Evolutionary conservation across 2,113 vertebrate species (phyloP), one percentile per base, ranked within the genome.

Genomic region (Tenrec ecaudatus): DNA sequence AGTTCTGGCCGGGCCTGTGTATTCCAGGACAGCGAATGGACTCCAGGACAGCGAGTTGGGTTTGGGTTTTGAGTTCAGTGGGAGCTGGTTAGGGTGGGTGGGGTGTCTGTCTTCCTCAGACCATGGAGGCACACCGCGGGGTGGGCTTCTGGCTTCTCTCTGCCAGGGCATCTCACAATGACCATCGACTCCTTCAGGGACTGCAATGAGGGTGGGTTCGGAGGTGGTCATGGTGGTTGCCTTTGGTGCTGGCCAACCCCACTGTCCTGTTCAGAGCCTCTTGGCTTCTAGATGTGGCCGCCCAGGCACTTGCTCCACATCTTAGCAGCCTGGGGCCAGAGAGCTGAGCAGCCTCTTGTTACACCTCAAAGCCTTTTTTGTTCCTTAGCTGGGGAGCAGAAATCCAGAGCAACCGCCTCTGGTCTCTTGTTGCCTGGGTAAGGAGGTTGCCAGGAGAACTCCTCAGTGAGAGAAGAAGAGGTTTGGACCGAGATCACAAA

Each of bases 401-500:
- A 88, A 77, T 57, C 20, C 93, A 89, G 93, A 89, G 40, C 91
- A 22, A 79, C 40, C 60, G 12, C 90, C 96, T 88, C 77, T 85
- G 81, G 90, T 94, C 93, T 66, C 94, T 71, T 76, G 89, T 91
- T 91, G 71, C 77, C 77, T 31, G 77, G 76, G 43, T 53, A 31
- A 79, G 77, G 89, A 95, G 93, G 96, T 87, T 94, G 96, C 96
- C 68, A 94, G 89, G 93, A 96, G 94, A 96, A 90, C 94, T 93
- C 87, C 90, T 95, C 82, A 82, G 91, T 0, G 64, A 82, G 82
- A 82, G 82, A 84, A 66, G 85, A 93, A 89, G 73, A 68, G 75
- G 62, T 95, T 95, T 96, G 93, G 96, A 95, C 64, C 22, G 25
- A 93, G 95, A 96, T 95, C 96, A 95, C 94, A 96, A 79, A 87